A percentile compares a stretch with the other conserved stretches of the same genome.
Evolutionary conservation across 2,797 vertebrate genomes (phyloP).

Genomic region (Dendrocincla tyrannina): DNA sequence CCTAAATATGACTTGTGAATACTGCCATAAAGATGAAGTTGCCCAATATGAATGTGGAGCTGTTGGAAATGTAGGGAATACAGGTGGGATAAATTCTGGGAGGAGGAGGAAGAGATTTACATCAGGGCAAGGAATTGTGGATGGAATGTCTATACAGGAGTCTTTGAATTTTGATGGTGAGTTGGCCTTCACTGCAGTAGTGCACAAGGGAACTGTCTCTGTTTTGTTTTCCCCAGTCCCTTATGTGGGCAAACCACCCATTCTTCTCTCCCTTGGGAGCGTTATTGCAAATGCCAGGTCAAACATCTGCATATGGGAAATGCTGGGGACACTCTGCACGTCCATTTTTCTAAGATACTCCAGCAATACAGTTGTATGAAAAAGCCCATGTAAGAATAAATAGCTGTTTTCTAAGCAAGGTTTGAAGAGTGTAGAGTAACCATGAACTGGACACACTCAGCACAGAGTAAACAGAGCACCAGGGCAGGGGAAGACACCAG

Average conservation of each 20-base stretch:
- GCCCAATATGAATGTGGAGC: neutral
- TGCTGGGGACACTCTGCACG: neutral
- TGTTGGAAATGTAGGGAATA: neutral
- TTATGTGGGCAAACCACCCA: neutral
- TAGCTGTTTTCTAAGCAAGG: neutral
- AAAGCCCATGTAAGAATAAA: neutral
- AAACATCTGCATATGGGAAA: neutral
- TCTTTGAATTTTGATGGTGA: neutral
- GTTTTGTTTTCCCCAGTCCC: neutral
- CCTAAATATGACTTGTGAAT: accelerated
- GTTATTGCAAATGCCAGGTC: neutral
- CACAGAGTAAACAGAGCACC: neutral
- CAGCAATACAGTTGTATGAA: neutral
- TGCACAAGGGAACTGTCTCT: neutral
- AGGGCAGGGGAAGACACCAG: neutral
- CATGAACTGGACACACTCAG: neutral
- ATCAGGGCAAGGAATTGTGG: neutral
- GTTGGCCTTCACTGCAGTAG: neutral
- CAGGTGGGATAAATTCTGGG: neutral
- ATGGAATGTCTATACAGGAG: neutral
- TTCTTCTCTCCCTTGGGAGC: neutral
- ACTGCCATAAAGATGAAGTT: neutral
- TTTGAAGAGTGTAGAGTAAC: neutral
- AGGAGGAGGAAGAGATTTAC: neutral
- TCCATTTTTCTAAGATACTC: neutral